phyloP scores from a whole-genome alignment of 2,888 invertebrate genomes.

The Caenorhabditis drosophilae region DNA sequence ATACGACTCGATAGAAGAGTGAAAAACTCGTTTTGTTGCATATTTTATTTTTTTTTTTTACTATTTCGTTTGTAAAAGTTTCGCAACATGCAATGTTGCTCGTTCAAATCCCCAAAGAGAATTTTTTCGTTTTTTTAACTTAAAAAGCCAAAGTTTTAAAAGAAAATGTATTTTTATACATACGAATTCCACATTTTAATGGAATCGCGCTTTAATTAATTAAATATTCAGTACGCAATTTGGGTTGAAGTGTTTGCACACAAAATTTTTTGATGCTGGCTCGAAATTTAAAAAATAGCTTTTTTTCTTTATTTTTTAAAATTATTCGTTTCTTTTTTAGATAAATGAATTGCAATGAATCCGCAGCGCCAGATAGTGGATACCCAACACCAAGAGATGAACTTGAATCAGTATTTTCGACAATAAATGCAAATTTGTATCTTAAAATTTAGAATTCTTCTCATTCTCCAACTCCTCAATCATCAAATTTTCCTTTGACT shows the following conservation, averaged over 20 bases:
- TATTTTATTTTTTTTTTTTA: no score
- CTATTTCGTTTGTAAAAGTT: background rate
- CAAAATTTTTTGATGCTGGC: no score
- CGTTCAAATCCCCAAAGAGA: background rate
- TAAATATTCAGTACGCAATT: no score
- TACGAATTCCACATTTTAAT: background rate
- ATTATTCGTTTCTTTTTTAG: background rate
- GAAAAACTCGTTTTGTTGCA: no score
- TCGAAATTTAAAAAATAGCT: no score
- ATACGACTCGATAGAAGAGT: no score
- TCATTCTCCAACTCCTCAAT: conserved; percentile 8
- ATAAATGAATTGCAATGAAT: conserved; percentile 5
- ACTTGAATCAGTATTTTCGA: conserved; percentile 10
- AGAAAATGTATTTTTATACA: background rate
- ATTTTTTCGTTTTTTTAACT: no score
- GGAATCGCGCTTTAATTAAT: conserved; percentile 8
- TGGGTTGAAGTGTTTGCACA: conserved; percentile 16
- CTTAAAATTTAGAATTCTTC: background rate
- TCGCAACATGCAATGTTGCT: background rate
- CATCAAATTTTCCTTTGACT: conserved; percentile 6
- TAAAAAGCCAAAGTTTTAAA: background rate
- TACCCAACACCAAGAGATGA: conserved; percentile 34
- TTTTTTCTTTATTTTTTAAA: background rate
- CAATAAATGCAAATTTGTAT: background rate
- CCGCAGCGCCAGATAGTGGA: conserved; percentile 26